Evolutionary conservation across 2,113 vertebrate species (phyloP).

Genomic region (Tetraodon nigroviridis): DNA sequence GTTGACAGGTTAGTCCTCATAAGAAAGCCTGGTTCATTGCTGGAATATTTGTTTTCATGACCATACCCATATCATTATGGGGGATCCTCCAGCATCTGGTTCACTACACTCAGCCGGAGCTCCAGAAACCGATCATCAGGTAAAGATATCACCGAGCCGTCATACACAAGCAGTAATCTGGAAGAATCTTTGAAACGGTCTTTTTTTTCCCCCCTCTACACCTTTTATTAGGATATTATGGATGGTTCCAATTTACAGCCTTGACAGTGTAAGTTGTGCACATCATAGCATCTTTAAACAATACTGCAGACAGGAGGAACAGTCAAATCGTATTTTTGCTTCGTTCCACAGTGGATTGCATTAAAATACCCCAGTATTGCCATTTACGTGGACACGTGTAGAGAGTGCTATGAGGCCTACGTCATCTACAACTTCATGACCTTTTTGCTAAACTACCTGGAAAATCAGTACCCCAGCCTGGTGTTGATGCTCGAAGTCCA

Average conservation of each 20-base stretch:
- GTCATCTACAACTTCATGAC: conserved; percentile 99
- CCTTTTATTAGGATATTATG: conserved; percentile 85
- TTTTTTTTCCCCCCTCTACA: not conserved
- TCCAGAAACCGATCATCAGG: conserved; percentile 98
- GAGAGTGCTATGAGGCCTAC: conserved; percentile 98
- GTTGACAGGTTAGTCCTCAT: conserved; percentile 83
- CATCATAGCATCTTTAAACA: not conserved
- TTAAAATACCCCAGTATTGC: conserved; percentile 92
- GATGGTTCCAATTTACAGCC: conserved; percentile 99
- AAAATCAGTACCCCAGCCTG: conserved; percentile 89
- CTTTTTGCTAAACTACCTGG: conserved; percentile 94
- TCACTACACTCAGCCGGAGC: conserved; percentile 94
- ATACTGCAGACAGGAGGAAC: too few relatives aligned
- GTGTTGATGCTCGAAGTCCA: conserved; percentile 93
- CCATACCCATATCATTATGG: conserved; percentile 95
- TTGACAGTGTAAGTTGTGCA: conserved; percentile 91
- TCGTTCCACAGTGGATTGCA: conserved; percentile 85
- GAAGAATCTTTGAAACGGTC: not conserved
- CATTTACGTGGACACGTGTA: conserved; percentile 97
- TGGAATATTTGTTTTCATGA: conserved; percentile 95
- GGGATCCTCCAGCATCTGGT: conserved; percentile 95
- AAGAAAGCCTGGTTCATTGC: conserved; percentile 98
- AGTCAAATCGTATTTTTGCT: not conserved
- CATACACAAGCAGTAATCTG: not conserved
- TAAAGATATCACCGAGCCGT: conserved; percentile 48